Evolutionary conservation across 2,797 vertebrate genomes (phyloP).

Genomic region (Onychomys leucogaster): DNA sequence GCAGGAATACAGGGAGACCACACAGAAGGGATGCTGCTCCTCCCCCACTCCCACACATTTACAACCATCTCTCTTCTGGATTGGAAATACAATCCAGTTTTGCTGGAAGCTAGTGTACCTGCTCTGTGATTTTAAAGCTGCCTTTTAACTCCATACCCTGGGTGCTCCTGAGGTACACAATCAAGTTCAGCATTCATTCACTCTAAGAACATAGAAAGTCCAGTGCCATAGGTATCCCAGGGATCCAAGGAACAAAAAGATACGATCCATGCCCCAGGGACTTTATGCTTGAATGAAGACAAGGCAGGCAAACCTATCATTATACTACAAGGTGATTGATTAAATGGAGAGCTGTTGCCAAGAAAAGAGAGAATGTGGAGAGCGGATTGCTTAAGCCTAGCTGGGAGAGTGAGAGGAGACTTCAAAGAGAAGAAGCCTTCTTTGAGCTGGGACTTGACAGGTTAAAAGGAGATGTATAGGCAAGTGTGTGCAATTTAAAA

Average conservation of each 20-base stretch:
- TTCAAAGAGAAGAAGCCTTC: constrained; percentile 56
- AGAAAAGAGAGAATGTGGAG: background rate
- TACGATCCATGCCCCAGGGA: background rate
- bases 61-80: background rate
- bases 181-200: constrained; percentile 6
- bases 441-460: constrained; percentile 6
- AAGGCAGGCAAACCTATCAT: constrained; percentile 55
- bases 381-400: constrained; percentile 35
- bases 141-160: background rate
- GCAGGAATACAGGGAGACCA: background rate
- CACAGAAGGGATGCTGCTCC: background rate
- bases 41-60: background rate
- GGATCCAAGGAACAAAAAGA: constrained; percentile 40
- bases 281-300: constrained; percentile 67
- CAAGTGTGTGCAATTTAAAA: background rate
- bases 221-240: background rate
- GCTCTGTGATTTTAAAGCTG: background rate
- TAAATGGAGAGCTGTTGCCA: constrained; percentile 39
- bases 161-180: background rate
- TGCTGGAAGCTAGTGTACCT: background rate
- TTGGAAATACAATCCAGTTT: background rate
- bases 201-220: constrained; percentile 14
- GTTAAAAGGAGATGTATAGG: background rate
- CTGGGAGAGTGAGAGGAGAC: constrained; percentile 27
- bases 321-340: constrained; percentile 64